phyloP scores from a whole-genome alignment of 2,797 vertebrate genomes.

The Paguma larvata region DNA sequence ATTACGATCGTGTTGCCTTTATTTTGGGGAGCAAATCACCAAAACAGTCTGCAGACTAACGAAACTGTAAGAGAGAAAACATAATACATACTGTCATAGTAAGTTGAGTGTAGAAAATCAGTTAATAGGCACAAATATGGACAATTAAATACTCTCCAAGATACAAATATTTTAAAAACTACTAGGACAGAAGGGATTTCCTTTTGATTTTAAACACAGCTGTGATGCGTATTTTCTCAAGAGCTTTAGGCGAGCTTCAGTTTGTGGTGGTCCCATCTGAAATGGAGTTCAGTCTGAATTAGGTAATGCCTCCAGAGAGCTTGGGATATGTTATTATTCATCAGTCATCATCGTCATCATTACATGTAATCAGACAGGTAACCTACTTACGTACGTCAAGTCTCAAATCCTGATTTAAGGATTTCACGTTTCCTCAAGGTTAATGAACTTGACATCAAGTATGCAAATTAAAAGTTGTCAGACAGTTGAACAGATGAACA shows the following conservation, averaged over 20 bases:
- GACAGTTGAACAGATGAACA: neutral
- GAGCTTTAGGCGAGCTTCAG: neutral
- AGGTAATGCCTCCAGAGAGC: neutral
- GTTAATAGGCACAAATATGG: neutral
- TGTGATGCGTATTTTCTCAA: neutral
- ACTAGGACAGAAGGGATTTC: neutral
- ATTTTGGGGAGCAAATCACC: neutral
- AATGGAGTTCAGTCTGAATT: neutral
- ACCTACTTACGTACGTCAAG: too few relatives aligned
- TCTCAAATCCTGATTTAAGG: neutral
- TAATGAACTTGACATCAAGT: neutral
- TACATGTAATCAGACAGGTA: neutral
- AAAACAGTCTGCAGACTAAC: fast-evolving
- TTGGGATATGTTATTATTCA: neutral
- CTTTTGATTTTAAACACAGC: neutral
- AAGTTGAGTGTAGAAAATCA: neutral
- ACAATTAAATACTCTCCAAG: neutral
- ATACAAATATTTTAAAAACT: neutral
- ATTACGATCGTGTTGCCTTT: neutral
- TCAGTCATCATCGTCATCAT: fast-evolving
- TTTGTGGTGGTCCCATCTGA: neutral
- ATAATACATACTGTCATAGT: too few relatives aligned
- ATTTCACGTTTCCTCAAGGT: neutral
- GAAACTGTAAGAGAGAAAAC: neutral
- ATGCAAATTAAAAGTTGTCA: neutral